These are phyloP conservation scores for Apamea sordens DNA, from an alignment of 2,888 invertebrate species.

Conservation along the genomic window DNA sequence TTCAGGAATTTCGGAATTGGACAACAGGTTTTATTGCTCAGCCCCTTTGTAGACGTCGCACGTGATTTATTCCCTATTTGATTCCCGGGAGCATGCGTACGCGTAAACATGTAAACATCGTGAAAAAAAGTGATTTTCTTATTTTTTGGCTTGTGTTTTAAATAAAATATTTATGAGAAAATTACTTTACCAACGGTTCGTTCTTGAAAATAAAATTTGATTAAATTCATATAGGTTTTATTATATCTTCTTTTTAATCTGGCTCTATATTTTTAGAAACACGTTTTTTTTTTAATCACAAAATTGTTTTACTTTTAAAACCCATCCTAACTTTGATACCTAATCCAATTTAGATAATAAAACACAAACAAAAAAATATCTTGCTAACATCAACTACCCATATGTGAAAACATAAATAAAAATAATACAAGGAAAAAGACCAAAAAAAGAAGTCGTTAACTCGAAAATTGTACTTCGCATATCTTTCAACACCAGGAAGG, in stretches of 20 bases:
- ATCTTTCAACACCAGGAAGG: conserved; percentile 65
- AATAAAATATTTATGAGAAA: conserved; percentile 30
- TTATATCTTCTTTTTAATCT: not conserved
- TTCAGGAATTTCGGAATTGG: conserved; percentile 60
- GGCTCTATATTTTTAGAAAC: not conserved
- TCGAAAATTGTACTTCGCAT: conserved; percentile 63
- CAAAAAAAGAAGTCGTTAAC: conserved; percentile 66
- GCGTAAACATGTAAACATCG: conserved; percentile 63
- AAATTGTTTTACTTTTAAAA: not conserved
- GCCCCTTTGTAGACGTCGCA: conserved; percentile 59
- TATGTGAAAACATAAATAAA: conserved; percentile 42
- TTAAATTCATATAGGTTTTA: not conserved
- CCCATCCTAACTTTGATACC: not conserved
- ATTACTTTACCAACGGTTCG: conserved; percentile 1
- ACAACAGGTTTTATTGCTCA: conserved; percentile 62
- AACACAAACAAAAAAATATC: not conserved
- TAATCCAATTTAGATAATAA: conserved; percentile 5
- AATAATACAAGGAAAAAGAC: conserved; percentile 54
- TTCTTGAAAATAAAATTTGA: conserved; percentile 13
- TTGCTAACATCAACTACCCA: conserved; percentile 12
- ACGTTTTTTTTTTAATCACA: not conserved
- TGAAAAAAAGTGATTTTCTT: conserved; percentile 39
- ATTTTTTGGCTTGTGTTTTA: conserved; percentile 30
- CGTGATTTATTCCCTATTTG: conserved; percentile 65
- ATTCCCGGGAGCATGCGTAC: conserved; percentile 62